Base-by-base conservation (phyloP, 2,888 invertebrate species). In the Pristionchus fissidentatus region DNA sequence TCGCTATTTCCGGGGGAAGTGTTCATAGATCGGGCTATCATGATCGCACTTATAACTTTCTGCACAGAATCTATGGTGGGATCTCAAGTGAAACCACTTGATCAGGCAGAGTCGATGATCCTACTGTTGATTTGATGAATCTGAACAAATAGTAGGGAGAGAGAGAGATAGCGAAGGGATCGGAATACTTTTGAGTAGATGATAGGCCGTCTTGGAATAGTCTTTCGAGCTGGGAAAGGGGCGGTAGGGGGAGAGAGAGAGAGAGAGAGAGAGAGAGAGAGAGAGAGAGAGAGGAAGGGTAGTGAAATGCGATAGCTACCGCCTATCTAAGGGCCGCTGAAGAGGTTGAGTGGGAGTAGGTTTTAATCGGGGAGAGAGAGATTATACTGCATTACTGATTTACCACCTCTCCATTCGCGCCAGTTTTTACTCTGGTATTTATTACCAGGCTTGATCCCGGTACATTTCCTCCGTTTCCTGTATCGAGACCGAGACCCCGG, bases 81-180 rank as follows among this genome's bases (percentile, higher is more conserved):
- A 62, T n/a, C n/a, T n/a, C n/a, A n/a, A n/a, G n/a, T 62, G 62
- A 38, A 66, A 38, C 66, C 66, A 38, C 66, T 66, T 7, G 55
- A 55, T 7, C 22, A n/a, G n/a, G 22, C 7, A 41, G 38, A 38
- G 38, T 38, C 26, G 4, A 8, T 19, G 15, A 35, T 38, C 35
- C 66, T n/a, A 38, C 66, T 66, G 66, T 66, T 66, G 38, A 66
- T 66, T 66, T 66, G 66, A 66, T 38, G 66, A 66, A 66, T 66
- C 66, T 66, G 66, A 38, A 41, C 66, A 66, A 66, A 66, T 66
- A 66, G 35, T 15, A n/a, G n/a, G n/a, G n/a, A n/a, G 38, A 60
- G 35, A 55, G 55, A 57, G 57, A 35, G 62, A 62, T 62, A 62
- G 62, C 19, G 57, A 35, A 66, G 66, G 66, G 66, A 66, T 66